Base-by-base conservation (phyloP, 1,140 invertebrate genomes). In the Calycopis cecrops region DNA sequence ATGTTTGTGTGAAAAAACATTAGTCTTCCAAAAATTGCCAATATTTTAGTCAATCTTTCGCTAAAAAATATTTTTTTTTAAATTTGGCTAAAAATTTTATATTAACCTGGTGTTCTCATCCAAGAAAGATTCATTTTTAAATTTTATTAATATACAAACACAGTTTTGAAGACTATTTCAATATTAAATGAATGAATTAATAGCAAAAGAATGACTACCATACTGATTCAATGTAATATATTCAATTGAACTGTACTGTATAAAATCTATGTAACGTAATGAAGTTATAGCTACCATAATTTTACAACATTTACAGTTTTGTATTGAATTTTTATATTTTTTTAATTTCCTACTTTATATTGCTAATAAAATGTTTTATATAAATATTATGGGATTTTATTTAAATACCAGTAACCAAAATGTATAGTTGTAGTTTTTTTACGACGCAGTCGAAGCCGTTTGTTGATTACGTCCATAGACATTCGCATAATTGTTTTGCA, bases 301-400 rank as follows among this genome's bases (percentile, higher is more conserved):
- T 79, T 73, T 83, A 77, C 71, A 80, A 77, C 62, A 72, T 85
- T 77, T 83, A 75, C 79, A 85, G 66, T 82, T 81, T 80, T 81
- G 70, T 83, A 79, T 73, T 76, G 68, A 76, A 75, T 82, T 86
- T 84, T 79, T 74, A 84, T 84, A 79, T 77, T 86, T 86, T 73
- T 85, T 78, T 83, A 83, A 79, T 84, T 86, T 84, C 80, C 80
- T 84, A 83, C 76, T 75, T 83, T 77, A 83, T 75, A 80, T 84
- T 84, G 78, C 78, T 86, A 86, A 86, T 86, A 84, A 86, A 86
- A 86, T 83, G 83, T 84, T 86, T 83, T 86, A 79, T 80, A 80
- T 62, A 57, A 59, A 57, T 65, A 60, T 56, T 34, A 49, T 18
- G 47, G 49, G 35, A 52, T 77, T 73, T 76, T 56, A 66, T 67